A percentile compares a stretch with the other conserved stretches of the same genome.
Evolutionary conservation across 2,888 invertebrate genomes (phyloP).

Genomic region (Nephrotoma appendiculata): DNA sequence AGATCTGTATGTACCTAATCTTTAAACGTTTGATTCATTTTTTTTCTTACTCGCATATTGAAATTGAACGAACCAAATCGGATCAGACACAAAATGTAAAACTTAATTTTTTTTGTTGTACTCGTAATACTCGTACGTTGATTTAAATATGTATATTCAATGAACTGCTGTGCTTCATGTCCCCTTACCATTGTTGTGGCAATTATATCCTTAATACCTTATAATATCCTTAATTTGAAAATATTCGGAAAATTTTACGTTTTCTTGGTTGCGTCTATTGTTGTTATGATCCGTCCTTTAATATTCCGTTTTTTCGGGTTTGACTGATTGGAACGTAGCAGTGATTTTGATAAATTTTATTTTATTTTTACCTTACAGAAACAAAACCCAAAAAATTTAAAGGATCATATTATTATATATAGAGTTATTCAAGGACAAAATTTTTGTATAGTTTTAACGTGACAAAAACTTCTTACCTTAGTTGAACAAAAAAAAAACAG

Average conservation of each 20-base stretch:
- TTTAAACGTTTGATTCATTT: neutral
- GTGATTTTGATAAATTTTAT: slow-evolving; percentile 1
- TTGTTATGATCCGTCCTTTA: neutral
- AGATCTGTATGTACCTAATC: neutral
- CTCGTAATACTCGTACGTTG: neutral
- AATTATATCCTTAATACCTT: neutral
- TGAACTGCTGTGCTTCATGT: neutral
- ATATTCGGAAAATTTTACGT: neutral
- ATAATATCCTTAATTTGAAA: neutral
- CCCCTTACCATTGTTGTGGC: neutral
- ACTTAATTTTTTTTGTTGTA: neutral
- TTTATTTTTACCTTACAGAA: neutral
- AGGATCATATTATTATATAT: neutral
- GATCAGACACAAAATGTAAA: neutral
- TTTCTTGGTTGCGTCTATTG: neutral
- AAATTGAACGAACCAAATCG: neutral
- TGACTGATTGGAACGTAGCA: neutral
- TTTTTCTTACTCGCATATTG: neutral
- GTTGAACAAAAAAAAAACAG: neutral
- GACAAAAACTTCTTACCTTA: neutral
- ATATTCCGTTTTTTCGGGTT: neutral
- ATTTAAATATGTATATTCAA: neutral
- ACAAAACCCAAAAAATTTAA: neutral
- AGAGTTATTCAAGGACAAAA: neutral
- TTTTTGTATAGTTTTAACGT: neutral